phyloP scores from a whole-genome alignment of 2,797 vertebrate genomes.

The Neopelma chrysocephalum region DNA sequence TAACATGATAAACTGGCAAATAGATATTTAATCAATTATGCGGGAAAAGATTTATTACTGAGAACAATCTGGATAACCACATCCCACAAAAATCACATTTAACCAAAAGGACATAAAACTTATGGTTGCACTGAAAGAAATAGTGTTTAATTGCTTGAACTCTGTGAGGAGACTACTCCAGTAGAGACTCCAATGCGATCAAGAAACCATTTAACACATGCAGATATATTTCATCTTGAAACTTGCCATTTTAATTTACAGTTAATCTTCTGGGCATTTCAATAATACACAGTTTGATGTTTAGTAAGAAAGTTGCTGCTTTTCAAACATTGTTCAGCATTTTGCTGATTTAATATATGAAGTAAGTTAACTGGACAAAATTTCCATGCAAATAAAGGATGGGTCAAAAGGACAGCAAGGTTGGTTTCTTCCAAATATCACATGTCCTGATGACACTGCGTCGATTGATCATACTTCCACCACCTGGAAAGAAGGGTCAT shows the following conservation, averaged over 20 bases:
- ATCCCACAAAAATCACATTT: not conserved
- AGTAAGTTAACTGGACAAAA: not conserved
- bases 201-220: constrained; percentile 11
- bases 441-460: rapidly evolving
- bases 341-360: not conserved
- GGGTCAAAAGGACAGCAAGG: not conserved
- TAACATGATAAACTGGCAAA: constrained; percentile 41
- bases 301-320: not conserved
- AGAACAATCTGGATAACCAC: constrained; percentile 14
- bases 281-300: not conserved
- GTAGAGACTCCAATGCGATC: not conserved
- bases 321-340: not conserved
- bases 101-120: not conserved
- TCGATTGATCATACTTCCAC: not conserved
- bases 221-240: not conserved
- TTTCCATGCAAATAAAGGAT: not conserved
- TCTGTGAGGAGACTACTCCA: not conserved
- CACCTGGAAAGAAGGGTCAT: not conserved
- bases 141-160: constrained; percentile 11
- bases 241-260: not conserved
- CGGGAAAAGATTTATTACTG: constrained; percentile 26
- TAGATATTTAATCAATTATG: constrained; percentile 55
- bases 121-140: not conserved
- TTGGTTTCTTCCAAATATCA: not conserved
- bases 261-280: not conserved